Conservation (phyloP, 2,888 invertebrate genomes). For the Agrochola litura region DNA sequence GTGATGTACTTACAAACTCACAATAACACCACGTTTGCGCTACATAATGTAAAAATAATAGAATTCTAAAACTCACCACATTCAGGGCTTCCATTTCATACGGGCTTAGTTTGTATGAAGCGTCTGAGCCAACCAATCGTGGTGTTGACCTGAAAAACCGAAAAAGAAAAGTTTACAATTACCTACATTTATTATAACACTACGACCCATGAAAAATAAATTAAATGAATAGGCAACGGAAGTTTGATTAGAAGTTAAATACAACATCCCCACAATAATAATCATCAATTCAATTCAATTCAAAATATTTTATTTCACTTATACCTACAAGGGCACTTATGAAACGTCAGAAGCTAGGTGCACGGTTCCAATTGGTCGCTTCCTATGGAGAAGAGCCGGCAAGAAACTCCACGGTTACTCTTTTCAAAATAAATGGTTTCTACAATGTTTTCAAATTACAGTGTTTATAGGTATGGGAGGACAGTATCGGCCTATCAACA, state of each 20-base stretch:
- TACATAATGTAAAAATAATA: neutral
- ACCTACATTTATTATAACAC: neutral
- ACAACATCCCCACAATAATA: neutral
- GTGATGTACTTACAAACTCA: neutral
- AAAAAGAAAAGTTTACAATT: slow-evolving; percentile 8
- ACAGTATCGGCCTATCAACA: too few species aligned
- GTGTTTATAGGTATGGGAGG: too few species aligned
- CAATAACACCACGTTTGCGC: neutral
- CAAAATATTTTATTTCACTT: too few species aligned
- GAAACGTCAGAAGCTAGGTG: too few species aligned
- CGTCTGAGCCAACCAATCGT: slow-evolving; percentile 84
- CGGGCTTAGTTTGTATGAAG: slow-evolving; percentile 84
- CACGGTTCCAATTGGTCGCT: too few species aligned
- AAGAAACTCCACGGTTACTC: too few species aligned
- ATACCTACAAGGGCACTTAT: too few species aligned
- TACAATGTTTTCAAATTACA: too few species aligned
- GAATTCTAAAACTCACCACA: slow-evolving; percentile 77
- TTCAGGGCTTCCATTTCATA: slow-evolving; percentile 85
- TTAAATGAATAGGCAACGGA: neutral
- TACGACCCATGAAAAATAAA: neutral
- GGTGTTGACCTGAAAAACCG: slow-evolving; percentile 79
- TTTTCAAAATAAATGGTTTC: too few species aligned
- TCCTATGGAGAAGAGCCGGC: too few species aligned
- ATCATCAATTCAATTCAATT: neutral
- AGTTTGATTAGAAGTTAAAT: neutral